A percentile compares a stretch with the other conserved stretches of the same genome.
These are phyloP conservation scores for Zenarchopterus dispar DNA, from an alignment of 2,797 vertebrate species.

Conservation along the genomic window DNA sequence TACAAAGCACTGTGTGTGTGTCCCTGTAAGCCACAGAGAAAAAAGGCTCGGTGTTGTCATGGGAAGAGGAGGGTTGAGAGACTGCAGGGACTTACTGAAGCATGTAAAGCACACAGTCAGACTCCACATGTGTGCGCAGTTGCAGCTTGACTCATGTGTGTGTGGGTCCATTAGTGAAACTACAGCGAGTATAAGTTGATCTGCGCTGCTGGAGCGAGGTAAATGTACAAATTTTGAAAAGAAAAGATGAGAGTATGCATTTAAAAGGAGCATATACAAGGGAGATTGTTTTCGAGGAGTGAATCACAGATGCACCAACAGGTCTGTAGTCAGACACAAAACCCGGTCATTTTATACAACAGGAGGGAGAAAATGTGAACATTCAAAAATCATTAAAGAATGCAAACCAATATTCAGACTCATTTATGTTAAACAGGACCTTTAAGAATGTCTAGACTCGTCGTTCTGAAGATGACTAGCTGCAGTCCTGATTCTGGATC, in stretches of 20 bases:
- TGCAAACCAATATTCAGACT: too few species aligned
- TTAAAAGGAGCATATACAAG: neutral
- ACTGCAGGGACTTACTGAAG: constrained; percentile 54
- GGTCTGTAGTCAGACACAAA: too few species aligned
- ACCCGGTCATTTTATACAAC: too few species aligned
- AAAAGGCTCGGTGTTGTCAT: constrained; percentile 68
- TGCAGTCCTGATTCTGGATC: too few species aligned
- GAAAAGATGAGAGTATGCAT: neutral
- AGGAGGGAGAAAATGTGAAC: too few species aligned
- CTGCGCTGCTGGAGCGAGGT: neutral
- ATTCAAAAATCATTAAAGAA: too few species aligned
- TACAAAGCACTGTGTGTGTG: constrained; percentile 14
- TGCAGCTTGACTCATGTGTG: constrained; percentile 10
- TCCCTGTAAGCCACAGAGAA: constrained; percentile 35
- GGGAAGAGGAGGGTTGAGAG: constrained; percentile 48
- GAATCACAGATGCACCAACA: too few species aligned
- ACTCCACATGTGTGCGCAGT: constrained; percentile 9
- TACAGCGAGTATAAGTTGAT: neutral
- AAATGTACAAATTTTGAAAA: neutral
- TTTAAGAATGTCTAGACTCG: too few species aligned
- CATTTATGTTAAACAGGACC: too few species aligned
- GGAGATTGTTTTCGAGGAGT: neutral
- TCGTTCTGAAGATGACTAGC: too few species aligned
- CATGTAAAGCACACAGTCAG: constrained; percentile 51
- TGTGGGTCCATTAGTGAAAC: constrained; percentile 4